A percentile compares a stretch with the other conserved stretches of the same genome.
phyloP scores from a whole-genome alignment of 2,797 vertebrate genomes.

The Argyrosomus regius region DNA sequence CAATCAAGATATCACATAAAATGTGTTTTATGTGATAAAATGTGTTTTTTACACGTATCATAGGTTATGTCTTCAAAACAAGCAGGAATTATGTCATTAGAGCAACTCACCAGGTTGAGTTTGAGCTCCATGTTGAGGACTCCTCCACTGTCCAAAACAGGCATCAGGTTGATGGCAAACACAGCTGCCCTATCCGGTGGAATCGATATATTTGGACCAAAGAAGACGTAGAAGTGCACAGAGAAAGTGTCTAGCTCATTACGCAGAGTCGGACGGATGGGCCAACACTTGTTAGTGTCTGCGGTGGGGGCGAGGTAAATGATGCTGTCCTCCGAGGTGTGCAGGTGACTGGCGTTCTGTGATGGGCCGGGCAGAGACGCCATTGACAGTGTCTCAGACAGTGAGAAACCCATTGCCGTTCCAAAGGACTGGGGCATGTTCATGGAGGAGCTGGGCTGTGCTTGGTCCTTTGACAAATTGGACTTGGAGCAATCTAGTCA shows the following conservation, averaged over 20 bases:
- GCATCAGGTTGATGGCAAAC: constrained; percentile 95
- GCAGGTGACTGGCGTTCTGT: constrained; percentile 68
- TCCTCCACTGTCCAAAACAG: constrained; percentile 96
- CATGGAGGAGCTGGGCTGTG: constrained; percentile 82
- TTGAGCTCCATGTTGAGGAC: constrained; percentile 97
- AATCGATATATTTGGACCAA: constrained; percentile 95
- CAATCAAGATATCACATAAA: neutral
- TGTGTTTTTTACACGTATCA: neutral
- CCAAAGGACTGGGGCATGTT: constrained; percentile 99
- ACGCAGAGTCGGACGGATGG: constrained; percentile 94
- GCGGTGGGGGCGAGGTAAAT: constrained; percentile 79
- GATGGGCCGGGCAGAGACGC: constrained; percentile 77
- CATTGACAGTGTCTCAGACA: constrained; percentile 85
- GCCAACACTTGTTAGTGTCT: constrained; percentile 90
- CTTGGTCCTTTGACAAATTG: constrained; percentile 86
- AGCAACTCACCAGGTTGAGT: constrained; percentile 91
- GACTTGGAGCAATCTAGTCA: constrained; percentile 92
- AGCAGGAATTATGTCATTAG: neutral
- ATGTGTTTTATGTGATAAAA: too few relatives aligned
- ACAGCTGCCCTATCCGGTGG: constrained; percentile 92
- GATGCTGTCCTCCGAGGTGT: constrained; percentile 74
- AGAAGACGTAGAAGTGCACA: constrained; percentile 99
- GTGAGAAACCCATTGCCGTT: constrained; percentile 85
- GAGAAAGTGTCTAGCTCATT: constrained; percentile 99
- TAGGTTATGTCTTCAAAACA: neutral